Evolutionary conservation across 2,797 vertebrate genomes (phyloP).

Genomic region (Danio jaintianensis): DNA sequence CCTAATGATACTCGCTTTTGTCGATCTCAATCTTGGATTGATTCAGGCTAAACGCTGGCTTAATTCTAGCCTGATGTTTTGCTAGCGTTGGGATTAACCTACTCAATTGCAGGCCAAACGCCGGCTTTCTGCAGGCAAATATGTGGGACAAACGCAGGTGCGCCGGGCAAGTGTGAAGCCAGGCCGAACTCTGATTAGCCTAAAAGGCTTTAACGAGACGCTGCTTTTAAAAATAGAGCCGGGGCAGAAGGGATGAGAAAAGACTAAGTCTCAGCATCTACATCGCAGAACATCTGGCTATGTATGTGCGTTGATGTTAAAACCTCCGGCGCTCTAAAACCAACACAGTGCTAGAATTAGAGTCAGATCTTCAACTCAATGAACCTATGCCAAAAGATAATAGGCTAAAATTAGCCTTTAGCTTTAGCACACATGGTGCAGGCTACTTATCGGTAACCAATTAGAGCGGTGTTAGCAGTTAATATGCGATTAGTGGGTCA

Average conservation of each 20-base stretch:
- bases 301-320: conserved; percentile 9
- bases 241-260: conserved; percentile 46
- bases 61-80: conserved; percentile 23
- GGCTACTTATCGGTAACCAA: conserved; percentile 58
- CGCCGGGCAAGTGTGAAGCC: not conserved
- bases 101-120: conserved; percentile 28
- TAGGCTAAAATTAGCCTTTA: conserved; percentile 54
- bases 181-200: conserved; percentile 35
- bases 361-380: conserved; percentile 24
- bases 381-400: conserved; percentile 43
- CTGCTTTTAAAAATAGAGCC: conserved; percentile 53
- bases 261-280: conserved; percentile 24
- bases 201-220: conserved; percentile 50
- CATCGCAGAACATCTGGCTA: conserved; percentile 41
- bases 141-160: conserved; percentile 39
- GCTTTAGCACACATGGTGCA: conserved; percentile 37
- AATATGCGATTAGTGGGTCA: conserved; percentile 61
- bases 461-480: conserved; percentile 53
- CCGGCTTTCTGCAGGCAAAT: not conserved
- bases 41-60: conserved; percentile 29
- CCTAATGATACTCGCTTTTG: conserved; percentile 24
- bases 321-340: conserved; percentile 3
- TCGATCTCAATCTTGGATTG: conserved; percentile 6
- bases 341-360: conserved; percentile 27
- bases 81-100: conserved; percentile 46